phyloP scores from a whole-genome alignment of 2,888 invertebrate genomes.

The Eupithecia subfuscata region DNA sequence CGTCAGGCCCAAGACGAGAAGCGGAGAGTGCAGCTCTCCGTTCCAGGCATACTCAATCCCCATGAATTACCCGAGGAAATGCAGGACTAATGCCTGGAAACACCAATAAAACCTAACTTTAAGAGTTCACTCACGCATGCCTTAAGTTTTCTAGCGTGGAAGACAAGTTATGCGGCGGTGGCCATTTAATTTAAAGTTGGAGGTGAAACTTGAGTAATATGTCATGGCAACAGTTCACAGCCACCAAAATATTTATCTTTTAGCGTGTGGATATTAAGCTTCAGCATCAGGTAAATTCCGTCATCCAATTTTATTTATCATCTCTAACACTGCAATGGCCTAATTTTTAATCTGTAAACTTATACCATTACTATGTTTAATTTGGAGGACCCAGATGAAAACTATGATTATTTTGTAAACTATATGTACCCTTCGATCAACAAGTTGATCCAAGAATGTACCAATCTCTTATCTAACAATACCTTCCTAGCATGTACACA shows the following conservation, averaged over 20 bases:
- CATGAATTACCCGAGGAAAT: slow-evolving; percentile 98
- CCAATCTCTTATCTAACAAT: not conserved
- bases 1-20: slow-evolving; percentile 97
- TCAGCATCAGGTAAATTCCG: not conserved
- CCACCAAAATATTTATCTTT: not conserved
- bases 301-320: not conserved
- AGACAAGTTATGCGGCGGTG: slow-evolving; percentile 25
- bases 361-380: not conserved
- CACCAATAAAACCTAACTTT: slow-evolving; percentile 17
- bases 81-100: slow-evolving; percentile 88
- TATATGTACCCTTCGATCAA: not conserved
- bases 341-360: not conserved
- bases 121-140: slow-evolving; percentile 31
- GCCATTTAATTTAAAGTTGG: slow-evolving; percentile 11
- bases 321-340: slow-evolving; percentile 1
- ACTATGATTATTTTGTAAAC: not conserved
- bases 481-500: not conserved
- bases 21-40: slow-evolving; percentile 94
- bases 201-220: slow-evolving; percentile 34
- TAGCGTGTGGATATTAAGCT: not conserved
- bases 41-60: slow-evolving; percentile 98
- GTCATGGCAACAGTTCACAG: slow-evolving; percentile 64
- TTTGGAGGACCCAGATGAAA: not conserved
- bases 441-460: no score
- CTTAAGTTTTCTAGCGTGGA: slow-evolving; percentile 15